Conservation (phyloP, 2,888 invertebrate species). For the Diplolepis rosae region DNA sequence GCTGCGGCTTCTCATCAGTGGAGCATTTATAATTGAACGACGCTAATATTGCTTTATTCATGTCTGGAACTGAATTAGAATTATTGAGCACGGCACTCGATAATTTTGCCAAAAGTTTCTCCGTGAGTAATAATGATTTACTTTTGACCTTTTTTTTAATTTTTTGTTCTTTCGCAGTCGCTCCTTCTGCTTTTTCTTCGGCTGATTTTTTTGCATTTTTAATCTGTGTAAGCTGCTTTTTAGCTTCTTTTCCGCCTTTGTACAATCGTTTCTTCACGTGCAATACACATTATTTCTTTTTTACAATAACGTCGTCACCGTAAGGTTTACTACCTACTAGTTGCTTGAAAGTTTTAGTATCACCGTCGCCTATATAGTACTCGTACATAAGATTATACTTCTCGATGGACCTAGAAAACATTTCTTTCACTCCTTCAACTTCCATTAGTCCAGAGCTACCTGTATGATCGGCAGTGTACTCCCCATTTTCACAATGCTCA, state of each 20-base stretch:
- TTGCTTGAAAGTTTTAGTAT: constrained; percentile 44
- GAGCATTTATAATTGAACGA: neutral
- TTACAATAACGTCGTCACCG: constrained; percentile 32
- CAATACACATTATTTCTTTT: constrained; percentile 41
- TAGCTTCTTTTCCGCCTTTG: constrained; percentile 40
- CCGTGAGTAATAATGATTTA: constrained; percentile 1
- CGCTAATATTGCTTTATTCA: constrained; percentile 1
- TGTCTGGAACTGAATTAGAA: neutral
- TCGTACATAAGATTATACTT: constrained; percentile 39
- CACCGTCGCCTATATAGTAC: constrained; percentile 45
- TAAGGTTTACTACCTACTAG: constrained; percentile 39
- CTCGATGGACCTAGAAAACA: constrained; percentile 41
- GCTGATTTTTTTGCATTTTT: constrained; percentile 36
- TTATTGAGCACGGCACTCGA: constrained; percentile 8
- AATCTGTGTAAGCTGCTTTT: constrained; percentile 30
- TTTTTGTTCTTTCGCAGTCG: neutral
- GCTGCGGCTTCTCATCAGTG: neutral
- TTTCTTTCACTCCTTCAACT: constrained; percentile 45
- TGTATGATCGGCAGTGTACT: constrained; percentile 46
- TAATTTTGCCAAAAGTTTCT: constrained; percentile 6
- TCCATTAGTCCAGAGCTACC: constrained; percentile 50
- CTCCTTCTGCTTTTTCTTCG: constrained; percentile 29
- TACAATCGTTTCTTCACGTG: constrained; percentile 43
- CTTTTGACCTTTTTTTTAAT: constrained; percentile 17
- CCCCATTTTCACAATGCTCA: constrained; percentile 39